Evolutionary conservation across 2,888 invertebrate species (phyloP).

Genomic region (Leucoptera coffeella): DNA sequence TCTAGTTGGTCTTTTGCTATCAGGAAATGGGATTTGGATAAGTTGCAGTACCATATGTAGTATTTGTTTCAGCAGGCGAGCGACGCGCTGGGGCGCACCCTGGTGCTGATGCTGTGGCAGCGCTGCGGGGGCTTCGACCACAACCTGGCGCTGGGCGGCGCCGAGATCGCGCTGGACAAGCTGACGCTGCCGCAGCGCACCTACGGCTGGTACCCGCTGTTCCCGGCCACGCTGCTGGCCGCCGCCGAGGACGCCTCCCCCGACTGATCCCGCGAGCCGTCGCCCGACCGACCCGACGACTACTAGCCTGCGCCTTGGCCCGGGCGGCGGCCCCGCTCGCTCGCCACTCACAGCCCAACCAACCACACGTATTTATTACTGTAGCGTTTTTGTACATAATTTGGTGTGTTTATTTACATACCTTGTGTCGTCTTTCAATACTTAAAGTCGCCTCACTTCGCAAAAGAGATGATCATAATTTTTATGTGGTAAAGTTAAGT

Average conservation of each 20-base stretch:
- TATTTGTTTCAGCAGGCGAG: slow-evolving; percentile 40
- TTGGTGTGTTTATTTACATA: too few relatives aligned
- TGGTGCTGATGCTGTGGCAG: slow-evolving; percentile 91
- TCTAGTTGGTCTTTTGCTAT: too few relatives aligned
- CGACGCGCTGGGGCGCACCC: slow-evolving; percentile 71
- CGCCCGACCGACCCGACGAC: slow-evolving; percentile 39
- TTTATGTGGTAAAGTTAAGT: too few relatives aligned
- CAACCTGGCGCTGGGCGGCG: slow-evolving; percentile 73
- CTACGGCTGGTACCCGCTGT: slow-evolving; percentile 87
- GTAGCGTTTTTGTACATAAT: too few relatives aligned
- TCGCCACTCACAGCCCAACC: too few relatives aligned
- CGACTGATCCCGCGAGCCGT: slow-evolving; percentile 49
- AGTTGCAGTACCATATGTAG: not conserved
- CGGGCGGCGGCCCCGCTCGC: slow-evolving; percentile 29
- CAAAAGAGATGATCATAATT: too few relatives aligned
- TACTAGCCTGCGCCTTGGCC: slow-evolving; percentile 15
- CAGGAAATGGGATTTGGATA: too few relatives aligned
- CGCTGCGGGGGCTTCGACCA: slow-evolving; percentile 83
- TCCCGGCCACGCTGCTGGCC: slow-evolving; percentile 78
- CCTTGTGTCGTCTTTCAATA: too few relatives aligned
- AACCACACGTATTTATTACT: too few relatives aligned
- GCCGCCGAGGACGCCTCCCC: slow-evolving; percentile 50
- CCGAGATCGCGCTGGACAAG: slow-evolving; percentile 78
- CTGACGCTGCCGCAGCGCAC: slow-evolving; percentile 74
- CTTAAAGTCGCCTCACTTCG: too few relatives aligned